phyloP scores from a whole-genome alignment of 2,797 vertebrate genomes.

The Cichlasoma orientale region DNA sequence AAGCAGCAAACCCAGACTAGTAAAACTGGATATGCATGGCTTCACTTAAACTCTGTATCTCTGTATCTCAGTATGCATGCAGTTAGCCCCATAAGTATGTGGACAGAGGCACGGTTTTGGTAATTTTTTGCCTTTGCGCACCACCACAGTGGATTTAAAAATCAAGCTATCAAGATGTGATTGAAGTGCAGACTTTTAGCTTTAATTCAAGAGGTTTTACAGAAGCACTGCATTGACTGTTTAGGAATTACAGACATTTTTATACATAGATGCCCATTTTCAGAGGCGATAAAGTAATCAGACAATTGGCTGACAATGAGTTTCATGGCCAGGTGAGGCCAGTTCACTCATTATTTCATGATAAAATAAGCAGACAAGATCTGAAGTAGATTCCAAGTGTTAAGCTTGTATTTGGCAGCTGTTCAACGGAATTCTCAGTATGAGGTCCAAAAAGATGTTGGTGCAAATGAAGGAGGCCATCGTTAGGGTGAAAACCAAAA shows the following conservation, averaged over 20 bases:
- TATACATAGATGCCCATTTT: neutral
- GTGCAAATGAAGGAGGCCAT: neutral
- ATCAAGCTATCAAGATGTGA: neutral
- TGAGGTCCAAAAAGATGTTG: neutral
- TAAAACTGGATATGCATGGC: constrained; percentile 12
- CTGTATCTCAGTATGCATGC: neutral
- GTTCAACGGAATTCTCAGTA: neutral
- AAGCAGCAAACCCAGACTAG: constrained; percentile 30
- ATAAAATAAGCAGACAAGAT: neutral
- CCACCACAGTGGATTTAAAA: neutral
- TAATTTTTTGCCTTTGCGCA: neutral
- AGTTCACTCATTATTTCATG: neutral
- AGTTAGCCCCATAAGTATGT: neutral
- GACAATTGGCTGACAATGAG: neutral
- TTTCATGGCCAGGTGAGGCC: neutral
- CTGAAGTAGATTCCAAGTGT: neutral
- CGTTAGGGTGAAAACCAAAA: neutral
- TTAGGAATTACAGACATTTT: neutral
- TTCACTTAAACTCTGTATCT: constrained; percentile 22
- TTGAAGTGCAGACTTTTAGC: neutral
- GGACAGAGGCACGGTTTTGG: neutral
- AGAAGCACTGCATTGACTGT: neutral
- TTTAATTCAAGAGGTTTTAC: neutral
- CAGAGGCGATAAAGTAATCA: neutral
- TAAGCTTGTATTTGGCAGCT: too few species aligned